Conservation (phyloP, 2,797 vertebrate species). For the Gadopsis marmoratus region DNA sequence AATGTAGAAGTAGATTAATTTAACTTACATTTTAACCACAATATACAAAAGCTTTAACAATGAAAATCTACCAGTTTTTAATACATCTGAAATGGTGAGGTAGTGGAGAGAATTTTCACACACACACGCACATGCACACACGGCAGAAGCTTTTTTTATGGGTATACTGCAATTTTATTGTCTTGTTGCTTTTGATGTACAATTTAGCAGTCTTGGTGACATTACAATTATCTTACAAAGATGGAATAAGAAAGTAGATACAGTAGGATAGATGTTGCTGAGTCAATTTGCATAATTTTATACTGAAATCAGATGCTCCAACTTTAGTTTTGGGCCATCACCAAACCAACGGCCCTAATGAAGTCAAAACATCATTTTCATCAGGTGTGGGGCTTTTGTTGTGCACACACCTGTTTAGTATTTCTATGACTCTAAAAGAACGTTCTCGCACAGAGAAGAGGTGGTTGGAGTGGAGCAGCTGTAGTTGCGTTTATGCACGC, state of each 20-base stretch:
- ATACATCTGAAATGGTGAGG: not conserved
- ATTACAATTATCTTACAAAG: not conserved
- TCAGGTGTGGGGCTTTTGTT: slow-evolving; percentile 35
- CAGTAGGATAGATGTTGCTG: not conserved
- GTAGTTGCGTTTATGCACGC: slow-evolving; percentile 39
- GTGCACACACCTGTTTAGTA: slow-evolving; percentile 9
- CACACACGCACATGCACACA: not conserved
- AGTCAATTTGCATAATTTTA: not conserved
- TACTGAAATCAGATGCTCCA: not conserved
- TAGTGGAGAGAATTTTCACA: not conserved
- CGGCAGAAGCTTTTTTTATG: not conserved
- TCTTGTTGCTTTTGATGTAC: not conserved
- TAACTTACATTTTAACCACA: not conserved
- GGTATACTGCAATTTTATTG: not conserved
- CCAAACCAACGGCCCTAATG: not conserved
- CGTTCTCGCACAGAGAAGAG: not conserved
- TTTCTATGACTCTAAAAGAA: slow-evolving; percentile 17
- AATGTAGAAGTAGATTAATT: not conserved
- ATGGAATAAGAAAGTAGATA: not conserved
- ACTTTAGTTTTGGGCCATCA: not conserved
- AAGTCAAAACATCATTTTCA: slow-evolving; percentile 15
- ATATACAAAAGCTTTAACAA: not conserved
- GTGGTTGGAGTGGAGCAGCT: slow-evolving; percentile 44
- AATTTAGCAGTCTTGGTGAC: not conserved
- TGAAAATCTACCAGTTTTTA: not conserved